Base-by-base conservation (phyloP, 1,140 invertebrate species). In the Drosophila micromelanica region DNA sequence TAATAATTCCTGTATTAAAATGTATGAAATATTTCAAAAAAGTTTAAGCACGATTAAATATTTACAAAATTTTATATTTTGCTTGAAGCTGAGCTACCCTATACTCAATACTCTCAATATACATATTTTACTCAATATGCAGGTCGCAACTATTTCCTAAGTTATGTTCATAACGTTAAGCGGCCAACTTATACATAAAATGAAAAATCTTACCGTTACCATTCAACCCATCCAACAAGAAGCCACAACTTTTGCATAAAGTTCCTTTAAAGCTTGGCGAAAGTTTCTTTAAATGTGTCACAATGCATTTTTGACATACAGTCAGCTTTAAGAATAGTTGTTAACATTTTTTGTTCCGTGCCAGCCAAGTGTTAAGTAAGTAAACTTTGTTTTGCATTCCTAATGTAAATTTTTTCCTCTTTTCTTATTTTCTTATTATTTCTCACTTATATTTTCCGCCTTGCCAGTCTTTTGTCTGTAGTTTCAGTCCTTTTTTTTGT, bases 401-500 rank as follows among this genome's bases (percentile, higher is more conserved):
- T 55, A 37, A 15, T 45, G 35, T 35, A 49, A 7, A 15, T 45
- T 60, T 30, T 65, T 65, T 30, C 56, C 11, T 20, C 12, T 49
- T 59, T 68, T 59, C 13, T 13, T 48, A 23, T 60, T 61, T 5
- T 30, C 54, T 54, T 40, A 27, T 59, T 12, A 23, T 43, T 42
- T 46, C 5, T 27, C 5, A 27, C 27, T 27, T 27, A 5, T 27
- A 6, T 27, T 37, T 32, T 32, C 54, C 52, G 32, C 5, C 15
- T 17, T 54, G 52, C 40, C 64, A 42, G 46, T 55, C 77, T 51
- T 73, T 77, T 77, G 68, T 80, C 51, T 77, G 60, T 59, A 62
- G 51, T 48, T 45, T 35, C 12, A 35, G 45, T 35, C 59, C 55
- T 49, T 76, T 17, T 35, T 64, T 57, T n/a, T 27, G 6, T 7